Base-by-base conservation (phyloP, 2,888 invertebrate genomes). In the Hylaea fasciaria region DNA sequence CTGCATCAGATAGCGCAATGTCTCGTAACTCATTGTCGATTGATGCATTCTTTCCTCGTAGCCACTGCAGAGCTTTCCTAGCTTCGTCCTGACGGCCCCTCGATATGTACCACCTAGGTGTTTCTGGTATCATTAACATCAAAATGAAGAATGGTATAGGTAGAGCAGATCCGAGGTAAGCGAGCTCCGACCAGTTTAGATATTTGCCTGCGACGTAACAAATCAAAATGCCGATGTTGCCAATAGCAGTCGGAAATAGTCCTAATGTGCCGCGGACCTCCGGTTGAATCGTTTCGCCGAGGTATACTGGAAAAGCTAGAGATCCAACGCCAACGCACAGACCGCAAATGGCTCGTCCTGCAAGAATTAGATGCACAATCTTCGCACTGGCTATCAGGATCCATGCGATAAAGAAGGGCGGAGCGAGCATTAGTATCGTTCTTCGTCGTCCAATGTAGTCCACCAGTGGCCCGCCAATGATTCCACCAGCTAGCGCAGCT, bases 241-340 rank as follows among this genome's bases (percentile, higher is more conserved):
- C 97, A 52, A 98, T 95, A 1, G 96, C 96, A 0, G 97, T 97
- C 0, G 97, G 97, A 65, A 98, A 89, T 22, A 98, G 87, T 13
- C 98, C 98, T 47, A 99, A 91, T 10, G 96, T 96, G 2, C 98
- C 99, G 49, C 98, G 94, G 0, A 98, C 96, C 91, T 98, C 97
- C 1, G 98, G 96, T 80, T 98, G 97, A 40, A 98, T 95, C 0
- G 98, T 96, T 91, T 99, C 98, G 8, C 98, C 98, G 40, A 99
- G 94, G 82, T 98, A 99, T 0, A 98, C 97, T 0, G 98, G 98
- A 70, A 97, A 94, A 16, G 96, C 96, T 1, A 98, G 93, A 0
- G 98, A 97, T 0, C 97, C 96, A 57, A 98, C 93, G 14, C 98
- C 97, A 37, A 97, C 97, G 81, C 97, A 97, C 72, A 97, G 94